Percentiles rank a stretch among this genome's conserved stretches.
Conservation (phyloP, 1,140 invertebrate species). For the Drosophila sechellia region DNA sequence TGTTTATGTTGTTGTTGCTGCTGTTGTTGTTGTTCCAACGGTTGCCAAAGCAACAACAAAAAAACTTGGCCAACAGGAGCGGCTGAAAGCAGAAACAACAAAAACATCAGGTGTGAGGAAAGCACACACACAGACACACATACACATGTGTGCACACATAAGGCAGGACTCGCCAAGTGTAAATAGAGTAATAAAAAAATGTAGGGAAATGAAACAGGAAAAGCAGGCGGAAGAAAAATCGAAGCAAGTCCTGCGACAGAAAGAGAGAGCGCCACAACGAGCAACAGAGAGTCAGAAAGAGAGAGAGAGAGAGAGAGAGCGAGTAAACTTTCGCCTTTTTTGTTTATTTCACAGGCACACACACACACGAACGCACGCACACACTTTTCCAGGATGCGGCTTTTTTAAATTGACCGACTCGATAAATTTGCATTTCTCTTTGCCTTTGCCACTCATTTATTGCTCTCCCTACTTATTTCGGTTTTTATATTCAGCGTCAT, state of each 20-base stretch:
- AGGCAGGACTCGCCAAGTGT: constrained; percentile 52
- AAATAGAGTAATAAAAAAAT: constrained; percentile 75
- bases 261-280: constrained; percentile 34
- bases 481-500: constrained; percentile 23
- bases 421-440: constrained; percentile 23
- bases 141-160: neutral
- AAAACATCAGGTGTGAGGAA: constrained; percentile 57
- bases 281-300: constrained; percentile 8
- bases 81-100: constrained; percentile 26
- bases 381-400: constrained; percentile 71
- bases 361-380: constrained; percentile 27
- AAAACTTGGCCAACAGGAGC: constrained; percentile 54
- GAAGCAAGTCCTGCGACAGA: constrained; percentile 48
- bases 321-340: constrained; percentile 76
- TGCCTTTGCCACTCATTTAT: constrained; percentile 13
- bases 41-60: constrained; percentile 64
- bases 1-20: constrained; percentile 33
- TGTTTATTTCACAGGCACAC: constrained; percentile 66
- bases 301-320: constrained; percentile 29
- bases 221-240: constrained; percentile 51
- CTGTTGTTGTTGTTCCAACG: constrained; percentile 6
- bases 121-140: constrained; percentile 13
- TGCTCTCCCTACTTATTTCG: constrained; percentile 18
- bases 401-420: constrained; percentile 46
- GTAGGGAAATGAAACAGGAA: constrained; percentile 71